Percentiles rank a stretch among this genome's conserved stretches.
phyloP scores from a whole-genome alignment of 2,888 invertebrate genomes.

The Leptarthrus brevirostris region DNA sequence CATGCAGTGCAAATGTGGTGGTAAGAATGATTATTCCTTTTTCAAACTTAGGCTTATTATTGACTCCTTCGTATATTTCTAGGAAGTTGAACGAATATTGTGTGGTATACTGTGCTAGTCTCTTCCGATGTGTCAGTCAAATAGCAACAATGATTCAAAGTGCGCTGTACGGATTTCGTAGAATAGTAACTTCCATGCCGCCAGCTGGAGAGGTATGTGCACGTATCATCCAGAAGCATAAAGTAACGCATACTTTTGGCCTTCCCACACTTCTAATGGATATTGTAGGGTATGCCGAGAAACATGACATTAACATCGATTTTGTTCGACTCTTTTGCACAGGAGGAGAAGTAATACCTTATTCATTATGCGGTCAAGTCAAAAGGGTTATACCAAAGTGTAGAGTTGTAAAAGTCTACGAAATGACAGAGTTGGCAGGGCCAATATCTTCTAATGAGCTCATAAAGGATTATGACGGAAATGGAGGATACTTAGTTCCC shows the following conservation, averaged over 20 bases:
- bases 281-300: background rate
- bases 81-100: background rate
- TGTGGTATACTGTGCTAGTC: conserved; percentile 17
- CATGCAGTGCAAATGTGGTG: conserved; percentile 3
- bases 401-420: conserved; percentile 37
- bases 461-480: background rate
- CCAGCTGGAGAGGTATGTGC: background rate
- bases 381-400: conserved; percentile 1
- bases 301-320: background rate
- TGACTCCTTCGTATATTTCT: no score
- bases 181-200: background rate
- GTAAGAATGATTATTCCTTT: no score
- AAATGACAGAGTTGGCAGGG: conserved; percentile 49
- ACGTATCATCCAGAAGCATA: conserved; percentile 11
- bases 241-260: conserved; percentile 36
- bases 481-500: background rate
- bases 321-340: background rate
- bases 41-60: no score
- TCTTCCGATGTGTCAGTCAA: conserved; percentile 35
- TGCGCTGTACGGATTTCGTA: background rate
- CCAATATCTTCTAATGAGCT: background rate
- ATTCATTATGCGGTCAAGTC: background rate
- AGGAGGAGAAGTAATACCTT: conserved; percentile 25
- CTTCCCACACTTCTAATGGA: conserved; percentile 5
- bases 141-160: conserved; percentile 8